Evolutionary conservation across 2,113 vertebrate genomes (phyloP).

Genomic region (Todiramphus saurophagus): DNA sequence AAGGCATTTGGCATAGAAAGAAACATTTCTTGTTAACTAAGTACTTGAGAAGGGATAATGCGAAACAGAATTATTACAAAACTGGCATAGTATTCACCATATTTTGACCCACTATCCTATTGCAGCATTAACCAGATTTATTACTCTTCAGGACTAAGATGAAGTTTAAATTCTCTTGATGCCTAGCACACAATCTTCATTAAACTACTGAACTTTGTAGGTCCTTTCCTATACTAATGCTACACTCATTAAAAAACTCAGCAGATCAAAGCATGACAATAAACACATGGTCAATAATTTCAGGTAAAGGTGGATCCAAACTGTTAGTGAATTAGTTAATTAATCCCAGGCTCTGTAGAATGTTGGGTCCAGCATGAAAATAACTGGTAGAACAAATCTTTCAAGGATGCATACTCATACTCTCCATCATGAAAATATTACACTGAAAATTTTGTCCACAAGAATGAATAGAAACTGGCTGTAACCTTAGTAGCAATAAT

Average conservation of each 20-base stretch:
- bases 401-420: background rate
- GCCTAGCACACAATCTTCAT: background rate
- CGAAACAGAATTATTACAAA: constrained; percentile 3
- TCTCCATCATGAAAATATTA: background rate
- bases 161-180: background rate
- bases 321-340: background rate
- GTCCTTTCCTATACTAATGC: background rate
- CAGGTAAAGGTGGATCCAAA: background rate
- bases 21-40: constrained; percentile 7
- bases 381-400: background rate
- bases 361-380: background rate
- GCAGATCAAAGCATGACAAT: background rate
- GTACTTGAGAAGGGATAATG: constrained; percentile 9
- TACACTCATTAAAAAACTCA: background rate
- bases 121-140: background rate
- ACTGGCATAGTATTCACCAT: background rate
- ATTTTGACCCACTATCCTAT: background rate
- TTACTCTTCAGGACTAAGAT: background rate
- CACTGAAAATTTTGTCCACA: background rate
- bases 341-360: background rate
- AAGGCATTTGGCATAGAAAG: constrained; percentile 25
- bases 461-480: background rate
- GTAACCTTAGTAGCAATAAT: background rate
- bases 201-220: background rate
- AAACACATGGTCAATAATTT: background rate